Conservation (phyloP, 2,888 invertebrate species). For the Aphidius colemani region DNA sequence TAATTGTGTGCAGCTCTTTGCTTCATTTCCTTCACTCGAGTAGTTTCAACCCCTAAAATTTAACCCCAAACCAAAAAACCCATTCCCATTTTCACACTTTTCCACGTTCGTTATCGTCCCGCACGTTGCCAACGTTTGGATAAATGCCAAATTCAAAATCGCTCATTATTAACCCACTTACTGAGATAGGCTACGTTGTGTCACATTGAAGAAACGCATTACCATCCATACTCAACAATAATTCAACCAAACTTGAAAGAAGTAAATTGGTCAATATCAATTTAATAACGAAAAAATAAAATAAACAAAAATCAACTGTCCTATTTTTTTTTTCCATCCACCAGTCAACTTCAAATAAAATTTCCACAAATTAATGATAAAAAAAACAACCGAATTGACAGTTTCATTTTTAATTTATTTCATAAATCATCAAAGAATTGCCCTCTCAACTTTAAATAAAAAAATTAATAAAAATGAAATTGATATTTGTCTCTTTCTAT, state of each 20-base stretch:
- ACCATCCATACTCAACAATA: conserved; percentile 33
- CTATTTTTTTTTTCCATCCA: not conserved
- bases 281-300: too few species aligned
- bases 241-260: too few species aligned
- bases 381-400: too few species aligned
- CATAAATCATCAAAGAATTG: too few species aligned
- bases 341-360: too few species aligned
- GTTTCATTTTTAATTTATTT: too few species aligned
- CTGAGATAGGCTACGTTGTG: conserved; percentile 43
- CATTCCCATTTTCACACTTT: conserved; percentile 19
- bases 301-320: not conserved
- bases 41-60: not conserved
- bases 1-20: not conserved
- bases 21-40: conserved; percentile 17
- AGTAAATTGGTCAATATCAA: too few species aligned
- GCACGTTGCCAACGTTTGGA: conserved; percentile 36
- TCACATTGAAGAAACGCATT: conserved; percentile 47
- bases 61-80: not conserved
- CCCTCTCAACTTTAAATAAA: too few species aligned
- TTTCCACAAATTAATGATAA: too few species aligned
- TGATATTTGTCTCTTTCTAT: too few species aligned
- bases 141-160: conserved; percentile 39
- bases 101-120: conserved; percentile 31
- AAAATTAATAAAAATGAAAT: too few species aligned
- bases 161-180: conserved; percentile 49